Evolutionary conservation across 2,797 vertebrate genomes (phyloP), one percentile per base, ranked within the genome.

Genomic region (Lophius americanus): DNA sequence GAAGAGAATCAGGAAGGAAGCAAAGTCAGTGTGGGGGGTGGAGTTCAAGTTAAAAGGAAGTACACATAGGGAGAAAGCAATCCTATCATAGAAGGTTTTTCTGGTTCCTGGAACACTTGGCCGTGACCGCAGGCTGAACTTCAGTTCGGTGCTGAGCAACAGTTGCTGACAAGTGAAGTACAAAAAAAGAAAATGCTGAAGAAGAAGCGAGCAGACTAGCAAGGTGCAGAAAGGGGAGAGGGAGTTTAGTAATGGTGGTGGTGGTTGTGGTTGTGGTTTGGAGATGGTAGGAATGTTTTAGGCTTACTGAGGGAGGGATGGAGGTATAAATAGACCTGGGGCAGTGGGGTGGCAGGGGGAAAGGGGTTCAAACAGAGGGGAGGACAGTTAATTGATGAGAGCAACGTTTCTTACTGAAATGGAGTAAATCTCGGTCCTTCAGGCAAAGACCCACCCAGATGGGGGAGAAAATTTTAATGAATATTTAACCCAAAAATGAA

Each of bases 61-160:
- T 74, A 60, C 3, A 23, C 23, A 23, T 23, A 23, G 2, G 23
- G 52, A 65, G 68, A 7, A 38, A 36, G 62, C 71, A 41, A 56
- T 70, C 47, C 54, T 55, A 71, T 84, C 44, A 82, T 85, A 81
- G 81, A 75, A 60, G 4, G 39, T 70, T 75, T 73, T 59, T 73
- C 68, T n/a, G 8, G 72, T 78, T 51, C 64, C 85, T 81, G 78
- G 80, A 91, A 88, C 89, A 88, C 87, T 87, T 76, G 79, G 75
- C 78, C 63, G 58, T 91, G 91, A 92, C 91, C 90, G 86, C 76
- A 51, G 82, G 89, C 81, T 93, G 93, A 95, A 95, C 92, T 89
- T 77, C 36, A 60, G 77, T 74, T 75, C 68, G 23, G 78, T 82
- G 83, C 84, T 80, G 84, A 84, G 88, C 84, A 89, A 88, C 85